Conservation (phyloP, 2,113 vertebrate species). For the Engraulis encrasicolus region DNA sequence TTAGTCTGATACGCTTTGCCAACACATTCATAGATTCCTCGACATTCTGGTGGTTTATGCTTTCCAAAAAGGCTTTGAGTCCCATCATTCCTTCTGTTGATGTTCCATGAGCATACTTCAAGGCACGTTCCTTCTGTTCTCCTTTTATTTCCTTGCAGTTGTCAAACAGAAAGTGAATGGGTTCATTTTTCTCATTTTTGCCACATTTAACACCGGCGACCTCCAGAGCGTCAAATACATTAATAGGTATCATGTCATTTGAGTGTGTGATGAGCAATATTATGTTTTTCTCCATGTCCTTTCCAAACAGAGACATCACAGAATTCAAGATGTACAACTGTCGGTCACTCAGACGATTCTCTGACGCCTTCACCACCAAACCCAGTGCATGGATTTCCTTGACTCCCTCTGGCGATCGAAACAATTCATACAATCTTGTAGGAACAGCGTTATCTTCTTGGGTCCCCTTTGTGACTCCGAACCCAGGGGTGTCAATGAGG, state of each 20-base stretch:
- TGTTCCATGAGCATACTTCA: not conserved
- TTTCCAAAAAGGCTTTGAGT: not conserved
- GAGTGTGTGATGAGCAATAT: not conserved
- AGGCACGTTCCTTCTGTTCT: no score
- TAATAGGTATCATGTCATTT: not conserved
- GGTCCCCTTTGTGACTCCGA: not conserved
- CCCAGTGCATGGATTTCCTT: not conserved
- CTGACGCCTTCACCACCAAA: not conserved
- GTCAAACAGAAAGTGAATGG: not conserved
- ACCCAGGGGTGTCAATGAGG: not conserved
- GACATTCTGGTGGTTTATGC: not conserved
- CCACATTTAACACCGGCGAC: not conserved
- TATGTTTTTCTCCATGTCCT: not conserved
- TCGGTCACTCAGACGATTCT: not conserved
- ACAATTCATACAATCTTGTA: not conserved
- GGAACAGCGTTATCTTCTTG: not conserved
- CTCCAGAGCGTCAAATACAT: not conserved
- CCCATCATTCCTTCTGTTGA: not conserved
- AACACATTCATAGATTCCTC: no score
- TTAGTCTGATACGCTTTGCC: no score
- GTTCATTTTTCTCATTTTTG: not conserved
- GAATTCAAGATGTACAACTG: not conserved
- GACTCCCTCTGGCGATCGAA: not conserved
- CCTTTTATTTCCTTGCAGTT: not conserved
- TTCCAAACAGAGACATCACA: no score